Percentiles rank a stretch among this genome's conserved stretches.
phyloP scores from a whole-genome alignment of 2,888 invertebrate genomes.

The Atrina japonica region DNA sequence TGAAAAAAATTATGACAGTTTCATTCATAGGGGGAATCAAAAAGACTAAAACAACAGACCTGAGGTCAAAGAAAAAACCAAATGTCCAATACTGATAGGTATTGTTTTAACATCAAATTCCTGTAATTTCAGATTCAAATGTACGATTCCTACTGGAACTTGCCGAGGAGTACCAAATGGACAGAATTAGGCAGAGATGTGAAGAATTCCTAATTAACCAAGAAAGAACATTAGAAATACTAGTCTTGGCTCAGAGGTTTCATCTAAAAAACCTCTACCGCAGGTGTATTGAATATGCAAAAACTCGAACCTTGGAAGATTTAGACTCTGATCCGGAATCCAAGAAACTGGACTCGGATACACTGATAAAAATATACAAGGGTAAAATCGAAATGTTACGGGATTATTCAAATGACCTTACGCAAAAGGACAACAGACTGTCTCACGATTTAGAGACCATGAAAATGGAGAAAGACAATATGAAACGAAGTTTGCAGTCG shows the following conservation, averaged over 20 bases:
- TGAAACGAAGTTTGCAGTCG: slow-evolving; percentile 49
- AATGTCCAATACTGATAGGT: too few relatives aligned
- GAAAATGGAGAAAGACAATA: slow-evolving; percentile 56
- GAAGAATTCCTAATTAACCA: slow-evolving; percentile 77
- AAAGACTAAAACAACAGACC: too few relatives aligned
- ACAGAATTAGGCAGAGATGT: slow-evolving; percentile 78
- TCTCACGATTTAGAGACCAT: slow-evolving; percentile 48
- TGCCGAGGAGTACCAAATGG: slow-evolving; percentile 80
- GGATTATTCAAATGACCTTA: slow-evolving; percentile 58
- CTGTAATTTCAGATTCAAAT: slow-evolving; percentile 75
- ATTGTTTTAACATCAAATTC: too few relatives aligned
- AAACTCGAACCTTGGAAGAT: slow-evolving; percentile 66
- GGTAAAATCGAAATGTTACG: slow-evolving; percentile 59
- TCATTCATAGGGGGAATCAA: too few relatives aligned
- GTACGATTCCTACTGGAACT: slow-evolving; percentile 79
- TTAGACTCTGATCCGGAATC: slow-evolving; percentile 66
- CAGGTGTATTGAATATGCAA: slow-evolving; percentile 68
- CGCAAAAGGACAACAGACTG: slow-evolving; percentile 52
- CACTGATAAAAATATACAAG: slow-evolving; percentile 66
- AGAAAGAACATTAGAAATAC: slow-evolving; percentile 69
- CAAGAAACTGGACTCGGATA: slow-evolving; percentile 60
- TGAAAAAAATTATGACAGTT: too few relatives aligned
- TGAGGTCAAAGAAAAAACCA: too few relatives aligned
- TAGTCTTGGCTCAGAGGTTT: slow-evolving; percentile 69
- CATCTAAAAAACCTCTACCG: slow-evolving; percentile 60